A percentile compares a stretch with the other conserved stretches of the same genome.
Conservation (phyloP, 1,140 invertebrate species). For the Harpegnathos saltator region DNA sequence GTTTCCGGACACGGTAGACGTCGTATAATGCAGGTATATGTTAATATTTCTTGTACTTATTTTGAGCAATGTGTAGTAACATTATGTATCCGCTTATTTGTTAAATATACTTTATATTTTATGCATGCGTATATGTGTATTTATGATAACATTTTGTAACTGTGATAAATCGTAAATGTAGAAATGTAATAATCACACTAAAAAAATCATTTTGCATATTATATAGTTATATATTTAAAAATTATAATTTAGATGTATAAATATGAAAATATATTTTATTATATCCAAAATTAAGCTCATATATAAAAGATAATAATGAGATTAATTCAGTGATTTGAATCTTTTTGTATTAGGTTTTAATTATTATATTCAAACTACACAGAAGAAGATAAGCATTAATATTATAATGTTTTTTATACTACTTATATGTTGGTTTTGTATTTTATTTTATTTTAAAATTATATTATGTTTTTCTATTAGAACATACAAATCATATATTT, state of each 20-base stretch:
- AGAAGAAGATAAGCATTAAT: background rate
- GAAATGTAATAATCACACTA: too few species aligned
- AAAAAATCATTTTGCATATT: too few species aligned
- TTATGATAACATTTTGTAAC: background rate
- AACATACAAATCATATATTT: constrained; percentile 67
- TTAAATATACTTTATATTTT: constrained; percentile 19
- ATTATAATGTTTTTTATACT: background rate
- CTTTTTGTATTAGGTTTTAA: too few species aligned
- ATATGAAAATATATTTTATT: too few species aligned
- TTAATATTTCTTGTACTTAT: constrained; percentile 26
- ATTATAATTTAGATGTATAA: too few species aligned
- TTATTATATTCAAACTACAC: too few species aligned
- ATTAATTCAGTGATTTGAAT: too few species aligned
- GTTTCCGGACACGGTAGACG: constrained; percentile 76
- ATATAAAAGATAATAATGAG: too few species aligned
- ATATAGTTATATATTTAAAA: too few species aligned
- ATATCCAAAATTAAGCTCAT: too few species aligned
- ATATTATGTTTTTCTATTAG: background rate
- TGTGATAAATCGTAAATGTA: background rate
- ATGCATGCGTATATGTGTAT: background rate
- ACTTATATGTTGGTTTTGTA: too few species aligned
- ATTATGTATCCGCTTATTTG: background rate
- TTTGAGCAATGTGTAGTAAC: constrained; percentile 15
- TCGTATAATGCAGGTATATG: constrained; percentile 79
- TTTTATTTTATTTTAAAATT: too few species aligned